A percentile compares a stretch with the other conserved stretches of the same genome.
Evolutionary conservation across 2,113 vertebrate genomes (phyloP).

Genomic region (Cacatua alba): DNA sequence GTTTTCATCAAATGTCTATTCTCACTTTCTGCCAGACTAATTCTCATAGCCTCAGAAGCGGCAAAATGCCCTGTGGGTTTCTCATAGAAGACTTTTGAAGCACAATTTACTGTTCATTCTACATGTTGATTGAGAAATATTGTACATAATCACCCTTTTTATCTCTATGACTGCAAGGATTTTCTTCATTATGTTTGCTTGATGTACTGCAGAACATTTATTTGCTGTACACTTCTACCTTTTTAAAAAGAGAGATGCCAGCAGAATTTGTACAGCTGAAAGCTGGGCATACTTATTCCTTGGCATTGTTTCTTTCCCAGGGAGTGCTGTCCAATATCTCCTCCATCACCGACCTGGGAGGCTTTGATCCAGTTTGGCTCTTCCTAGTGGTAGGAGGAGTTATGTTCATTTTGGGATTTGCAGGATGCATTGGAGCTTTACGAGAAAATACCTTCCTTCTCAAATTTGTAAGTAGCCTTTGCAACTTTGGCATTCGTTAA

Average conservation of each 20-base stretch:
- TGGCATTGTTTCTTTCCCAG: constrained; percentile 67
- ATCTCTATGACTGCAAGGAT: neutral
- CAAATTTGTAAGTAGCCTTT: constrained; percentile 90
- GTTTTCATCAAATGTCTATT: neutral
- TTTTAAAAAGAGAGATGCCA: neutral
- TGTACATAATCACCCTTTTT: neutral
- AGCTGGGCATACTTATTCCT: neutral
- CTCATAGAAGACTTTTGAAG: neutral
- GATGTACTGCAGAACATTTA: neutral
- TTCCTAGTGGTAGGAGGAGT: constrained; percentile 97
- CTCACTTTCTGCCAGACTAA: neutral
- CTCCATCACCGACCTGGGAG: constrained; percentile 95
- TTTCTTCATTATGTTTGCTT: neutral
- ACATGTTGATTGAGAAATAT: neutral
- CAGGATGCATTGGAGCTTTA: constrained; percentile 95
- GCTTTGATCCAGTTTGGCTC: constrained; percentile 97
- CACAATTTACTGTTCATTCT: neutral
- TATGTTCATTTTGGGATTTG: constrained; percentile 98
- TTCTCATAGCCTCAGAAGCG: neutral
- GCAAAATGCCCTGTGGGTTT: neutral
- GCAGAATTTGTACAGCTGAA: neutral
- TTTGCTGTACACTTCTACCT: neutral
- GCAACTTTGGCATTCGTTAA: neutral
- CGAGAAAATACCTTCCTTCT: constrained; percentile 96
- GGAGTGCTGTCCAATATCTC: constrained; percentile 98